These are phyloP conservation scores for Calyptomena viridis DNA, from an alignment of 2,113 vertebrate species.

Conservation along the genomic window DNA sequence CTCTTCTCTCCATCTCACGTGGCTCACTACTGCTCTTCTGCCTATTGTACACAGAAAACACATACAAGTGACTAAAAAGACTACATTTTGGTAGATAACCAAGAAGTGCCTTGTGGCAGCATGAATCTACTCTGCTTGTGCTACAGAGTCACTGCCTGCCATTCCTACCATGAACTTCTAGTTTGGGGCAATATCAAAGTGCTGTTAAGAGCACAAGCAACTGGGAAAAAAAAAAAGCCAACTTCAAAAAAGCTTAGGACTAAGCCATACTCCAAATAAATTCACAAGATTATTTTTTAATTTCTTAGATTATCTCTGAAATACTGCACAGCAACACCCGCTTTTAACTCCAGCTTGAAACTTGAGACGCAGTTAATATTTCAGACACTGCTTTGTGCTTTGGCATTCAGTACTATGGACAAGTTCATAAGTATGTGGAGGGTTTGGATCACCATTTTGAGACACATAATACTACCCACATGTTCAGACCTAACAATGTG, in stretches of 20 bases:
- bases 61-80: background rate
- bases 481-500: fast-evolving
- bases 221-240: background rate
- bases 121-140: background rate
- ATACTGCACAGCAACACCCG: background rate
- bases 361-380: background rate
- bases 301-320: background rate
- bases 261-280: background rate
- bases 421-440: background rate
- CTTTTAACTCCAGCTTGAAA: background rate
- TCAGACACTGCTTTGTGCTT: background rate
- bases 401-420: background rate
- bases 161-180: background rate
- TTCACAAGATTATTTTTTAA: background rate
- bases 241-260: background rate
- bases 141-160: background rate
- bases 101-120: background rate
- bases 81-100: background rate
- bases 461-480: too few relatives aligned
- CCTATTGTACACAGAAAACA: background rate
- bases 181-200: background rate
- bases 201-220: background rate
- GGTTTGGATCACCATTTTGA: background rate
- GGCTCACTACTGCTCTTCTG: background rate
- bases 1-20: background rate